Percentiles rank a stretch among this genome's conserved stretches.
phyloP scores from a whole-genome alignment of 64 coral and sea anemone genomes.

The Hydrozoanthus tunicans region DNA sequence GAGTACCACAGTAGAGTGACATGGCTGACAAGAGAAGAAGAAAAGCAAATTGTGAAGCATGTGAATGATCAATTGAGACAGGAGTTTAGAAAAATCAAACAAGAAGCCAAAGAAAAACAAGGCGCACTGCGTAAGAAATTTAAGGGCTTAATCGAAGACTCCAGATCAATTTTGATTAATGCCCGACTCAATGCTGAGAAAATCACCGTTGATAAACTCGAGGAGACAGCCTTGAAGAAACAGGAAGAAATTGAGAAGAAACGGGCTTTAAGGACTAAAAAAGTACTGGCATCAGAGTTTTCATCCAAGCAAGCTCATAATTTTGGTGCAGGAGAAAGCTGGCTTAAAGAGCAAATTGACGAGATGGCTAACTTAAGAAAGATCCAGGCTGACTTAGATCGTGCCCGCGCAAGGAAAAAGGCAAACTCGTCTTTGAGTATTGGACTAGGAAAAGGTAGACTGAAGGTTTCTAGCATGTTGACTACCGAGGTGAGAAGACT shows the following conservation, averaged over 20 bases:
- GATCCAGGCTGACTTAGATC: conserved; percentile 43
- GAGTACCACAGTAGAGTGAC: background rate
- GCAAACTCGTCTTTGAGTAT: conserved; percentile 4
- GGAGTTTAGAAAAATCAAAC: conserved; percentile 27
- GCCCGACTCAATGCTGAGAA: conserved; percentile 43
- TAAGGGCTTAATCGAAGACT: background rate
- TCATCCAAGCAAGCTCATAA: background rate
- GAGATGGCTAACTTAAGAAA: conserved; percentile 44
- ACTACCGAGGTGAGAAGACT: conserved; percentile 73
- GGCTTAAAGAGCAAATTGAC: conserved; percentile 32
- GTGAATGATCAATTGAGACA: conserved; percentile 41
- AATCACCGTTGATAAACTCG: conserved; percentile 38
- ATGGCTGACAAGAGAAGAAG: conserved; percentile 41
- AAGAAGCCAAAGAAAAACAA: conserved; percentile 39
- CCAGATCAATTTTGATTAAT: conserved; percentile 12
- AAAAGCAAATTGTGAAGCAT: conserved; percentile 45
- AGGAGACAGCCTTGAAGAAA: conserved; percentile 33
- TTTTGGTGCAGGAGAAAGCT: conserved; percentile 36
- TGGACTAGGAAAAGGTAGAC: background rate
- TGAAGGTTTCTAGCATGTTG: conserved; percentile 42
- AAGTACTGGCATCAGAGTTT: background rate
- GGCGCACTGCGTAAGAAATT: conserved; percentile 26
- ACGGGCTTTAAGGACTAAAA: conserved; percentile 48
- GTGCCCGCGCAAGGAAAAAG: conserved; percentile 36
- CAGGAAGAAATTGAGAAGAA: conserved; percentile 45